Evolutionary conservation across 2,888 invertebrate species (phyloP).

Genomic region (Ariolimax columbianus): DNA sequence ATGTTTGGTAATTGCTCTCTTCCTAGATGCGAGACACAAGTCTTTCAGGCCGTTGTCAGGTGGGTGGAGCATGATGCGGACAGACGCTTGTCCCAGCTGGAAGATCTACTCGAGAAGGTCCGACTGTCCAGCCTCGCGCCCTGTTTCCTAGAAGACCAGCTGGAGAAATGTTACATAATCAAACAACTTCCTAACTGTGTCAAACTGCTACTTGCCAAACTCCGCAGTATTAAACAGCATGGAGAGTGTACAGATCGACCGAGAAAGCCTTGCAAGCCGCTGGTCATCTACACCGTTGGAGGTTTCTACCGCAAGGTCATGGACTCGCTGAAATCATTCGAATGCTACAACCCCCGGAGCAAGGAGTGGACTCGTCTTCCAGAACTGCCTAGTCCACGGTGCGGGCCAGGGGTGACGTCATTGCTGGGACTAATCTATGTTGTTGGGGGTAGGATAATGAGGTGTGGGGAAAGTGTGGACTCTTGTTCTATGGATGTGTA

Average conservation of each 20-base stretch:
- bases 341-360: slow-evolving; percentile 93
- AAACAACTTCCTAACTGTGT: slow-evolving; percentile 92
- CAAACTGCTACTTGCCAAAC: slow-evolving; percentile 92
- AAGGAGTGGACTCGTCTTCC: slow-evolving; percentile 90
- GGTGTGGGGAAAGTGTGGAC: slow-evolving; percentile 85
- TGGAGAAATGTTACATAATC: slow-evolving; percentile 92
- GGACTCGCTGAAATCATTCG: slow-evolving; percentile 91
- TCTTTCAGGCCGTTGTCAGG: slow-evolving; percentile 87
- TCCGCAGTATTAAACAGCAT: slow-evolving; percentile 91
- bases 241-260: slow-evolving; percentile 88
- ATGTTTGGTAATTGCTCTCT: background rate
- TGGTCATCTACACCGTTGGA: slow-evolving; percentile 93
- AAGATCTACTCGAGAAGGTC: slow-evolving; percentile 91
- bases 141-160: slow-evolving; percentile 92
- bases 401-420: slow-evolving; percentile 82
- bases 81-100: slow-evolving; percentile 89
- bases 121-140: slow-evolving; percentile 95
- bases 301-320: slow-evolving; percentile 90
- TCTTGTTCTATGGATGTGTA: slow-evolving; percentile 86
- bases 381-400: slow-evolving; percentile 90
- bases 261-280: slow-evolving; percentile 88
- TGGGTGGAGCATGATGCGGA: slow-evolving; percentile 92
- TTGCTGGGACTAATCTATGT: slow-evolving; percentile 88
- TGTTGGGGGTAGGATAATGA: slow-evolving; percentile 95
- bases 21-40: slow-evolving; percentile 89